A percentile compares a stretch with the other conserved stretches of the same genome.
These are phyloP conservation scores for Melipona quadrifasciata DNA, from an alignment of 1,140 invertebrate species.

Conservation along the genomic window DNA sequence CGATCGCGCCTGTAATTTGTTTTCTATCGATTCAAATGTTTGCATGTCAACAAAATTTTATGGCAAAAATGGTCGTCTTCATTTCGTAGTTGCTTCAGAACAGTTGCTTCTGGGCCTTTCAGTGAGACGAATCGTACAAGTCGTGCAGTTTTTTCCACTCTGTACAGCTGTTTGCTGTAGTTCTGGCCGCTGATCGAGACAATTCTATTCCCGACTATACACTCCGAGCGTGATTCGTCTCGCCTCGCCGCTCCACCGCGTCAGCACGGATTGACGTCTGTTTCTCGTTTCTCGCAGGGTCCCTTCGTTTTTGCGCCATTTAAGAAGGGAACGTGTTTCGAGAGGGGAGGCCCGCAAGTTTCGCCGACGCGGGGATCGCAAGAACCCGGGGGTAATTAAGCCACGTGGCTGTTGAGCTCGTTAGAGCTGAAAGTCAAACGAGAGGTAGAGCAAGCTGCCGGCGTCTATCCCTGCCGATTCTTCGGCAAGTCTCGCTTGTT, in stretches of 20 bases:
- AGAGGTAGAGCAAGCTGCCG: background rate
- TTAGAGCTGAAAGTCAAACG: background rate
- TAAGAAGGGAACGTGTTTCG: constrained; percentile 47
- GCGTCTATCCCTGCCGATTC: background rate
- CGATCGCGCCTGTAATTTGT: too few species aligned
- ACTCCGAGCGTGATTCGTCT: constrained; percentile 35
- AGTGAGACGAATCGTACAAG: too few species aligned
- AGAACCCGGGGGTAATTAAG: background rate
- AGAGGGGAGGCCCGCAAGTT: constrained; percentile 24
- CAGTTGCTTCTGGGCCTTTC: too few species aligned
- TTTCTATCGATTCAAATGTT: too few species aligned
- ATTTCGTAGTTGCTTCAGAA: too few species aligned
- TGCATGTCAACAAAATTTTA: too few species aligned
- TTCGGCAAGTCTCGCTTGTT: background rate
- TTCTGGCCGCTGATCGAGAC: too few species aligned
- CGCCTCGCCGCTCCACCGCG: constrained; percentile 19
- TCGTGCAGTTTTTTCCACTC: too few species aligned
- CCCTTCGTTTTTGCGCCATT: constrained; percentile 66
- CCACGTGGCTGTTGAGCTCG: too few species aligned
- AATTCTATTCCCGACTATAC: constrained; percentile 48
- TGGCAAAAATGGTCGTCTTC: too few species aligned
- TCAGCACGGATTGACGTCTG: constrained; percentile 70
- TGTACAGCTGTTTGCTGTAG: too few species aligned
- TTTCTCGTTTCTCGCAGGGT: constrained; percentile 56
- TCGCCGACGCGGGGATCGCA: background rate